Percentiles rank a stretch among this genome's conserved stretches.
These are phyloP conservation scores for Tetragonula carbonaria DNA, from an alignment of 2,888 invertebrate genomes.

Conservation along the genomic window DNA sequence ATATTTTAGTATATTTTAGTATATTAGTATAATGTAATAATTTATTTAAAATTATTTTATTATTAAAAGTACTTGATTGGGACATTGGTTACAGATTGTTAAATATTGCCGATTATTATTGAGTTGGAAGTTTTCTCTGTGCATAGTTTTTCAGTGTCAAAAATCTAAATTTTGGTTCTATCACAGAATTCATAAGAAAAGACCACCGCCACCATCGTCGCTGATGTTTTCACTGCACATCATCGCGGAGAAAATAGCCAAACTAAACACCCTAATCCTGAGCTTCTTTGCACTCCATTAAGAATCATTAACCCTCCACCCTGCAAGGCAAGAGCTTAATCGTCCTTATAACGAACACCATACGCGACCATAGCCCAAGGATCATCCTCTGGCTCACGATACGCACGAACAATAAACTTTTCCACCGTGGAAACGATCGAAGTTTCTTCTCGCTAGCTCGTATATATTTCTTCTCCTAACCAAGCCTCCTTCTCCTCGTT, in stretches of 20 bases:
- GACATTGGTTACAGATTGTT: too few species aligned
- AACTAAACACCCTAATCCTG: background rate
- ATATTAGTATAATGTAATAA: too few species aligned
- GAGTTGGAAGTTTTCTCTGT: too few species aligned
- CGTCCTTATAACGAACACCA: background rate
- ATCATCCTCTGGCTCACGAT: background rate
- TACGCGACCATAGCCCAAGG: background rate
- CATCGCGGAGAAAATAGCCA: background rate
- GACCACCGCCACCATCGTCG: background rate
- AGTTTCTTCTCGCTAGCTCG: constrained; percentile 23
- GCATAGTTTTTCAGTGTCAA: too few species aligned
- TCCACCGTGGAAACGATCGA: constrained; percentile 23
- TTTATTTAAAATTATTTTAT: too few species aligned
- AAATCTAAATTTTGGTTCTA: background rate
- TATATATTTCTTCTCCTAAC: background rate
- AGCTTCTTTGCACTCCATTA: background rate
- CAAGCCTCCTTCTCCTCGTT: background rate
- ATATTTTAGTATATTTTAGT: too few species aligned
- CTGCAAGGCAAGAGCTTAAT: background rate
- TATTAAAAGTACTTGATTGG: too few species aligned
- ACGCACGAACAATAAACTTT: constrained; percentile 33
- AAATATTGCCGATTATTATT: too few species aligned
- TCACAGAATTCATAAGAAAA: background rate
- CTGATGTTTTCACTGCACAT: background rate
- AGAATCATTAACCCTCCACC: constrained; percentile 6